phyloP scores from a whole-genome alignment of 2,888 invertebrate genomes.

The Heliconius erato region DNA sequence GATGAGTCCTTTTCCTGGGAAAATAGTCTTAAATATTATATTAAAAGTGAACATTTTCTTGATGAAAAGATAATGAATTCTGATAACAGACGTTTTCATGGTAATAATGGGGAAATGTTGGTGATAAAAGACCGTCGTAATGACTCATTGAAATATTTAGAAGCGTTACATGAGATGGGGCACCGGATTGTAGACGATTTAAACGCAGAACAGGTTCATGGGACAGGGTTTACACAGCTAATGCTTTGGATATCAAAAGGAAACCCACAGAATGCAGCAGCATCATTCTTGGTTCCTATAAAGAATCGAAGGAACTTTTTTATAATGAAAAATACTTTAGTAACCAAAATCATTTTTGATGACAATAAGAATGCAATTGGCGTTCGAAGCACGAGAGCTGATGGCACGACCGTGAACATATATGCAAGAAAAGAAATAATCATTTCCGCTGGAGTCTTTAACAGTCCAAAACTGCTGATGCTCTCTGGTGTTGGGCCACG shows the following conservation, averaged over 20 bases:
- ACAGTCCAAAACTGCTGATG: conserved; percentile 78
- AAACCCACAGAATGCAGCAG: conserved; percentile 77
- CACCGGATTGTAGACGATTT: conserved; percentile 62
- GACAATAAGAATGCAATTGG: conserved; percentile 72
- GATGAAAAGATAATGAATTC: conserved; percentile 53
- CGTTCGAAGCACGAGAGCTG: conserved; percentile 65
- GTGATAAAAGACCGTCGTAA: conserved; percentile 61
- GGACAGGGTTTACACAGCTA: conserved; percentile 74
- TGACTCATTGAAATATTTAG: conserved; percentile 56
- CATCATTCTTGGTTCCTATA: conserved; percentile 72
- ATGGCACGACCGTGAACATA: conserved; percentile 56
- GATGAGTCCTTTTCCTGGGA: conserved; percentile 84
- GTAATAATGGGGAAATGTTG: conserved; percentile 70
- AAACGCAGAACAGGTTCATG: conserved; percentile 64
- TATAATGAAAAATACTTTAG: conserved; percentile 76
- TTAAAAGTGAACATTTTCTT: conserved; percentile 75
- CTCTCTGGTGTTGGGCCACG: conserved; percentile 80
- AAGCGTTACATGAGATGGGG: conserved; percentile 76
- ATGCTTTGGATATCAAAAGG: conserved; percentile 76
- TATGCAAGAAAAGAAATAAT: conserved; percentile 76
- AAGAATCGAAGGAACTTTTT: conserved; percentile 64
- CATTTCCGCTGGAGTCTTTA: conserved; percentile 76
- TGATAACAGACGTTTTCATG: conserved; percentile 59
- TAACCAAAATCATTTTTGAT: conserved; percentile 80
- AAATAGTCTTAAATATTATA: conserved; percentile 76